Conservation (phyloP, 2,888 invertebrate species). For the Hydrotaea cyrtoneurina region DNA sequence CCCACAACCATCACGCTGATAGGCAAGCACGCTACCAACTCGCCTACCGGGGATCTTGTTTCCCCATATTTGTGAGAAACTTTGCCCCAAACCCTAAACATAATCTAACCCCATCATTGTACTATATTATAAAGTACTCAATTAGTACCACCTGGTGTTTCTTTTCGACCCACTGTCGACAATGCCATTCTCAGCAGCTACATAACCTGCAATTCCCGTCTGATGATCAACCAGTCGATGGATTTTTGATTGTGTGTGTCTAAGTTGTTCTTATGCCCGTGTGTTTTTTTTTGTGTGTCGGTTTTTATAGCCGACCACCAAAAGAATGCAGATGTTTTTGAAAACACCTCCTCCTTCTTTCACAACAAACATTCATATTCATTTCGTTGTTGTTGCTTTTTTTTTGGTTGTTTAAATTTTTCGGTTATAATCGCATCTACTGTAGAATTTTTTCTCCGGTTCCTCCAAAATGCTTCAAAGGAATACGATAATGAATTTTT, state of each 20-base stretch:
- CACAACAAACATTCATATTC: not conserved
- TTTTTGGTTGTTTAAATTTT: not conserved
- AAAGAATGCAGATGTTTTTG: constrained; percentile 4
- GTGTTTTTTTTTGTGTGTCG: not conserved
- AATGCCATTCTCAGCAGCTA: not conserved
- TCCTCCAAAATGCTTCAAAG: not conserved
- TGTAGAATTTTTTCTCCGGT: not conserved
- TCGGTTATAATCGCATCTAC: not conserved
- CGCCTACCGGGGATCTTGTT: too few species aligned
- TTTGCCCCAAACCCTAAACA: too few species aligned
- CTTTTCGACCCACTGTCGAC: not conserved
- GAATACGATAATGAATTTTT: not conserved
- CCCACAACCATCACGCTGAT: too few species aligned
- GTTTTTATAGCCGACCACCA: not conserved
- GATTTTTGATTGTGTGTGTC: not conserved
- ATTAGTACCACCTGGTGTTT: too few species aligned
- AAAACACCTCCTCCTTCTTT: constrained; percentile 3
- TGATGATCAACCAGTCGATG: not conserved
- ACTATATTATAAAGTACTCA: too few species aligned
- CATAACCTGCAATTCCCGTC: not conserved
- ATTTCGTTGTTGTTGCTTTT: not conserved
- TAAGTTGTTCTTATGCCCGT: not conserved
- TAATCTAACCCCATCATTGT: too few species aligned
- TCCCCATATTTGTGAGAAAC: too few species aligned
- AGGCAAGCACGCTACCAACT: too few species aligned